Conservation (phyloP, 2,797 vertebrate genomes). For the Phoebastria nigripes region DNA sequence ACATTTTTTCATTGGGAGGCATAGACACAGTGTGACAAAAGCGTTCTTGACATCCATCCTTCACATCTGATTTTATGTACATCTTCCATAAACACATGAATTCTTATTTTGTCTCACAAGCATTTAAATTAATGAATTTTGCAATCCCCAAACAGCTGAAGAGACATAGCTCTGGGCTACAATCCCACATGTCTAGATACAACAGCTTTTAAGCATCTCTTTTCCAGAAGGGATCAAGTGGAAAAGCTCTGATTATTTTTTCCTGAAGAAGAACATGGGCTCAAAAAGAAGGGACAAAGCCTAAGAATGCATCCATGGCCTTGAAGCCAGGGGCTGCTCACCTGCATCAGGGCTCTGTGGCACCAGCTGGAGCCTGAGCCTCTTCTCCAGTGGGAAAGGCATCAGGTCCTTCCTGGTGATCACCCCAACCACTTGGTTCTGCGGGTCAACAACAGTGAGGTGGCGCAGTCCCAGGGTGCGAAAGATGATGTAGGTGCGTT, state of each 20-base stretch:
- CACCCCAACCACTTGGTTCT: slow-evolving; percentile 40
- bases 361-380: not conserved
- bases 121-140: not conserved
- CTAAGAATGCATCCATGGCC: not conserved
- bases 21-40: not conserved
- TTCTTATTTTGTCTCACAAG: not conserved
- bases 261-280: not conserved
- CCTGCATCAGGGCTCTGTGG: not conserved
- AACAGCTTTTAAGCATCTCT: not conserved
- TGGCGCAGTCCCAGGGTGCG: slow-evolving; percentile 52
- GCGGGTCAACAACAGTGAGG: slow-evolving; percentile 32
- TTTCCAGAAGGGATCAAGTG: not conserved
- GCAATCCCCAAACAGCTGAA: not conserved
- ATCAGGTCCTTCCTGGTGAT: slow-evolving; percentile 59
- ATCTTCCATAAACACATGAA: not conserved
- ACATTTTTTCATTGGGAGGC: not conserved
- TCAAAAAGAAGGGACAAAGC: not conserved
- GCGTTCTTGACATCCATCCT: not conserved
- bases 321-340: not conserved
- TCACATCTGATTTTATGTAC: not conserved
- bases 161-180: not conserved
- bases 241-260: not conserved
- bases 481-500: slow-evolving; percentile 40
- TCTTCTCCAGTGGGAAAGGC: slow-evolving; percentile 26
- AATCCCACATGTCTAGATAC: not conserved